phyloP scores from a whole-genome alignment of 2,113 vertebrate species.

The Microtus ochrogaster region DNA sequence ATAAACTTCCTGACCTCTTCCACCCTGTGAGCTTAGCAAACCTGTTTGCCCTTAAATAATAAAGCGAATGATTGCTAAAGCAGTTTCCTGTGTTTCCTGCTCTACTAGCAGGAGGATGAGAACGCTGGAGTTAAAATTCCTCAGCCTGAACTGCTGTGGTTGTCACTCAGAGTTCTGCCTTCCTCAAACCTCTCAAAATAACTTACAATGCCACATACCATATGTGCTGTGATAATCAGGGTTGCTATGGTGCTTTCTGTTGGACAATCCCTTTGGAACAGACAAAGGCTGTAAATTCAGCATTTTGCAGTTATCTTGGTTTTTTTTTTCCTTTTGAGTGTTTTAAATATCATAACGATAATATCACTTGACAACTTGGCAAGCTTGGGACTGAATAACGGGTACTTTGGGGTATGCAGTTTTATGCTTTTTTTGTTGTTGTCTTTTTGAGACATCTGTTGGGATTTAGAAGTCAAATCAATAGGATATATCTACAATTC shows the following conservation, averaged over 20 bases:
- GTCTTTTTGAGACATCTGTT: not conserved
- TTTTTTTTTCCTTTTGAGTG: slow-evolving; percentile 51
- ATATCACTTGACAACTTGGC: slow-evolving; percentile 72
- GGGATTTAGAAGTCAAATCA: slow-evolving; percentile 48
- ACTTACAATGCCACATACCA: slow-evolving; percentile 60
- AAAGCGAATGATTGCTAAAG: not conserved
- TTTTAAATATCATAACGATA: slow-evolving; percentile 62
- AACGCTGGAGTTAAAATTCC: slow-evolving; percentile 32
- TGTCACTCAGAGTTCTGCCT: slow-evolving; percentile 39
- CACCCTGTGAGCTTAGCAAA: not conserved
- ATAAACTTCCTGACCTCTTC: not conserved
- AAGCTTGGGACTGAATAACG: slow-evolving; percentile 4
- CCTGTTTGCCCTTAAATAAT: not conserved
- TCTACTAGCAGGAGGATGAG: slow-evolving; percentile 21
- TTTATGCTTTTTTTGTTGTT: not conserved
- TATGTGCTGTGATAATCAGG: slow-evolving; percentile 60
- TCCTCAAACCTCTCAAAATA: slow-evolving; percentile 60
- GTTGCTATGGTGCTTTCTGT: slow-evolving; percentile 38
- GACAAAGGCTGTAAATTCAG: slow-evolving; percentile 65
- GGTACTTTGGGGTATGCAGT: not conserved
- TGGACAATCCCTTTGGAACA: slow-evolving; percentile 75
- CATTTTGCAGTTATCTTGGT: slow-evolving; percentile 55
- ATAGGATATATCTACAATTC: not conserved
- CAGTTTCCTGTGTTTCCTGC: not conserved
- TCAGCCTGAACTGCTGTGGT: not conserved